Evolutionary conservation across 2,888 invertebrate species (phyloP).

Genomic region (Tryphoninae sp.): DNA sequence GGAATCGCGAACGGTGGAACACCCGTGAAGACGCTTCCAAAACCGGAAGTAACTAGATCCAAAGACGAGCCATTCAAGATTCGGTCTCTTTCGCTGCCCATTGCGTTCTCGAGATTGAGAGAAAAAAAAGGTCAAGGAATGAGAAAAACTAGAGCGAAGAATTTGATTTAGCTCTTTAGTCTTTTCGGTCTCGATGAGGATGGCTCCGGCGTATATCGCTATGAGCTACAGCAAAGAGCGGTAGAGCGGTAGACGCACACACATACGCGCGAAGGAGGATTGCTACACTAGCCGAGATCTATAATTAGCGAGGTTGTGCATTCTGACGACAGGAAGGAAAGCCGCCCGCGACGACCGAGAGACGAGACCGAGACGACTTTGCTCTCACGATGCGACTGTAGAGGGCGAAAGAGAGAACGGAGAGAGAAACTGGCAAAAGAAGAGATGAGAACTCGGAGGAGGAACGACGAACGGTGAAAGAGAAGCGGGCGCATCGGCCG

Average conservation of each 20-base stretch:
- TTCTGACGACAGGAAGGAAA: conserved; percentile 68
- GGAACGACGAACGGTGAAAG: conserved; percentile 34
- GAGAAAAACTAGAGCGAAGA: too few relatives aligned
- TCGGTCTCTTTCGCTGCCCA: neutral
- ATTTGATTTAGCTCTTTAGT: too few relatives aligned
- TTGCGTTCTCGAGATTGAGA: neutral
- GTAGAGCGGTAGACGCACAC: neutral
- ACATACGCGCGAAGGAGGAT: conserved; percentile 9
- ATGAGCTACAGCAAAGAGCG: neutral
- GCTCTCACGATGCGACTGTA: neutral
- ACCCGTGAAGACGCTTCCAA: neutral
- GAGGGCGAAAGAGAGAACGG: neutral
- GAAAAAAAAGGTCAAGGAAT: too few relatives aligned
- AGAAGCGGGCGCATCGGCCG: neutral
- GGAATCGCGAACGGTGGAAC: neutral
- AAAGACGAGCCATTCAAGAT: neutral
- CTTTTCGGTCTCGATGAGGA: neutral
- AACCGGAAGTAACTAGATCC: neutral
- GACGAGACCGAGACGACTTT: conserved; percentile 33
- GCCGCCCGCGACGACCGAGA: conserved; percentile 50
- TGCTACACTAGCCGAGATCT: conserved; percentile 52
- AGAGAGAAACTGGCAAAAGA: conserved; percentile 38
- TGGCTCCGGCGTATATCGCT: neutral
- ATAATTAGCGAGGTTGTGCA: conserved; percentile 65
- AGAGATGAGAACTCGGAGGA: conserved; percentile 50